Conservation (phyloP, 2,113 vertebrate genomes). For the Rhabdornis inornatus region DNA sequence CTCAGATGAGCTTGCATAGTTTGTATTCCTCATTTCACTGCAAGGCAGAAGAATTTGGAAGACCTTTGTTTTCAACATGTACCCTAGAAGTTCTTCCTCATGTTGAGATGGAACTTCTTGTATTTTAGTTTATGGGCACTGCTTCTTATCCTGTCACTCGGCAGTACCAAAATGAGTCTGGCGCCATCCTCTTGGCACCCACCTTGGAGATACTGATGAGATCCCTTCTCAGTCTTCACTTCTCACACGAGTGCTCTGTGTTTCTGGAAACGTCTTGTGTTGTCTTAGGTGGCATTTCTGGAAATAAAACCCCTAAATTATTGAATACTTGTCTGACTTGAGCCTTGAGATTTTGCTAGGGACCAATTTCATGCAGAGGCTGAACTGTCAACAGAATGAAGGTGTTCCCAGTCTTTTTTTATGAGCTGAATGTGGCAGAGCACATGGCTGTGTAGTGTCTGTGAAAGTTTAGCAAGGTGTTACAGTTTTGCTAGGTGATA, state of each 20-base stretch:
- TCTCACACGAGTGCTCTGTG: neutral
- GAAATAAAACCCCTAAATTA: neutral
- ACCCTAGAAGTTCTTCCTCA: neutral
- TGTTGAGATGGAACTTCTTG: neutral
- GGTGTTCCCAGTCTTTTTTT: neutral
- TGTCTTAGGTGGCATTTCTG: neutral
- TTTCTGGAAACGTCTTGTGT: neutral
- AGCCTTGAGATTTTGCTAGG: neutral
- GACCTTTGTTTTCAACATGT: neutral
- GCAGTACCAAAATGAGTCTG: neutral
- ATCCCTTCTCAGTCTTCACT: neutral
- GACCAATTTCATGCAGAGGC: neutral
- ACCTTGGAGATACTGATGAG: neutral
- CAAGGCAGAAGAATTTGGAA: neutral
- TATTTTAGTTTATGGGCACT: neutral
- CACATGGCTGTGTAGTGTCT: fast-evolving
- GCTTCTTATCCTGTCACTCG: fast-evolving
- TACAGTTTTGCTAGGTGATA: neutral
- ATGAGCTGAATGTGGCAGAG: neutral
- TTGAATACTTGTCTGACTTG: neutral
- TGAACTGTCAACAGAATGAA: neutral
- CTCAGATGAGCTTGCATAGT: neutral
- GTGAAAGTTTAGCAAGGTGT: neutral
- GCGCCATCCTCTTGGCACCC: neutral
- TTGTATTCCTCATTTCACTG: neutral